Base-by-base conservation (phyloP, 2,888 invertebrate species). In the Aleiodes testaceus region DNA sequence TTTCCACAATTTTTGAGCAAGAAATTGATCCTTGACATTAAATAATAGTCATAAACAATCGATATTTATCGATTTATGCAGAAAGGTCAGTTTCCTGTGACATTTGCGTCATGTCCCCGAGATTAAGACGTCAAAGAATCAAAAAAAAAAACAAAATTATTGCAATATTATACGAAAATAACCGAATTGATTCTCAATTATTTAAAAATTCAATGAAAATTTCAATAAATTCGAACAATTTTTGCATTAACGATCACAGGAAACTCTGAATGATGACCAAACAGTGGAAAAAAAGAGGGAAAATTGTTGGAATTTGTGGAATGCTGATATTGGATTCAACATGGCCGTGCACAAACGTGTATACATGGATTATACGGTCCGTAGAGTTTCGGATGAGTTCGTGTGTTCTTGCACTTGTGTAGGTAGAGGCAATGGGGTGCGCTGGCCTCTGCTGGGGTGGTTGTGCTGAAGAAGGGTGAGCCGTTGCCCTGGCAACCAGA, bases 291-390 rank as follows among this genome's bases (percentile, higher is more conserved):
- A 50, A 50, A 65, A 44, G 5, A 5, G 26, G 59, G 78, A 75
- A 80, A 82, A 81, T 80, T 79, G 75, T 78, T 74, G 83, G 86
- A 87, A 86, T 85, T 81, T 80, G 49, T 77, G 74, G 83, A 83
- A 85, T 84, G 85, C 82, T 83, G 84, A 87, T 87, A 87, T 87
- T 86, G 85, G 87, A 87, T 87, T 87, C 87, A 87, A 84, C 85
- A 87, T 87, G 87, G 87, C 86, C 82, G 85, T 84, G 81, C 65
- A 75, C 78, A 74, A 68, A 44, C 49, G n/a, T 66, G 67, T 67
- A 49, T 65, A 52, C 64, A 64, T 72, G 65, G 61, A 45, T 66
- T 50, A 64, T 20, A 55, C 66, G 45, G 55, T 73, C 66, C 26
- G 26, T 26, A 5, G 1, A 26, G 26, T 26, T 26, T 26, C 26